phyloP scores from a whole-genome alignment of 2,797 vertebrate genomes.

The Sandelia bainsii region DNA sequence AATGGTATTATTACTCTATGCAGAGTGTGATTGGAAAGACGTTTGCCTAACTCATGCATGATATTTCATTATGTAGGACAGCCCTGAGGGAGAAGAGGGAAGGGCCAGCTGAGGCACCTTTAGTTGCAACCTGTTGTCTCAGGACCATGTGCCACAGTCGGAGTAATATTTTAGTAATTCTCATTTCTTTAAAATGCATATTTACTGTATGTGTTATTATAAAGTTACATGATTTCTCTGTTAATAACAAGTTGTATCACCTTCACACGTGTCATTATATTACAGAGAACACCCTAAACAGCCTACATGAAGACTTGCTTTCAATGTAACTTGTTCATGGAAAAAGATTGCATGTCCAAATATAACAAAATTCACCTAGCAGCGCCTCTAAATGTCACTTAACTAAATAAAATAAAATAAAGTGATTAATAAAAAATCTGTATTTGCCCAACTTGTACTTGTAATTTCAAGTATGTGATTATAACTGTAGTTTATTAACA shows the following conservation, averaged over 20 bases:
- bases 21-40: slow-evolving; percentile 3
- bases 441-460: too few species aligned
- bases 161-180: neutral
- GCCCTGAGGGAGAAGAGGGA: slow-evolving; percentile 38
- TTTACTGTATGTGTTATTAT: slow-evolving; percentile 3
- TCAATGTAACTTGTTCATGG: neutral
- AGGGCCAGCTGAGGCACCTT: slow-evolving; percentile 15
- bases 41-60: slow-evolving; percentile 60
- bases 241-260: too few species aligned
- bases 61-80: slow-evolving; percentile 32
- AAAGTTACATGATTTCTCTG: neutral
- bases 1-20: neutral
- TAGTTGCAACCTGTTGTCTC: neutral
- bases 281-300: neutral
- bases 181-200: neutral
- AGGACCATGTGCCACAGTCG: neutral
- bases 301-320: neutral
- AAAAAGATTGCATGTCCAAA: too few species aligned
- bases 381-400: too few species aligned
- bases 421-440: neutral
- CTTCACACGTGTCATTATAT: neutral
- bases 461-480: neutral
- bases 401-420: neutral
- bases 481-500: neutral
- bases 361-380: too few species aligned